Evolutionary conservation across 2,797 vertebrate species (phyloP), one percentile per base, ranked within the genome.

Genomic region (Anguilla obscura): DNA sequence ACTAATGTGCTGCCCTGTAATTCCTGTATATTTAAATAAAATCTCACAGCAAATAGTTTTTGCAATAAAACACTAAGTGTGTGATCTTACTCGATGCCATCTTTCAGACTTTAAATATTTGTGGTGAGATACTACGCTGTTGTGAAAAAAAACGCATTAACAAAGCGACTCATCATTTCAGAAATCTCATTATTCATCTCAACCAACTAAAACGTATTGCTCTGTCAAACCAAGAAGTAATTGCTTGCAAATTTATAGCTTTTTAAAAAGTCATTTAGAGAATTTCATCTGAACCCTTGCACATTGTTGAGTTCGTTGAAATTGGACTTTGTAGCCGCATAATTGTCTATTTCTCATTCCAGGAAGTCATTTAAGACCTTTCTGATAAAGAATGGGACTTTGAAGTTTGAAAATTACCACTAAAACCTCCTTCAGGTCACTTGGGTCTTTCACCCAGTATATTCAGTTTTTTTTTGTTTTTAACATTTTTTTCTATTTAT

Each of bases 281-380:
- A 79, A 79, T 40, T 79, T 40, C 4, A 18, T 79, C 74, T 82
- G 79, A 82, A 82, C 5, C 45, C 7, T 50, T 45, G 50, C 40
- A 82, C 18, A 82, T 82, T 6, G 14, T 76, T 5, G 71, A n/a
- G 40, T 80, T 48, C 6, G 7, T n/a, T 48, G 36, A 80, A 80
- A 48, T 80, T 45, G 36, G 36, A 36, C 76, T 40, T 79, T 7
- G 8, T 45, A 14, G 16, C 14, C 3, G 16, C 48, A 24, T 24
- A 24, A 80, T 21, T 45, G 76, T 48, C 40, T 76, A 76, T 76
- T 76, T 36, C 33, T 76, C 30, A 76, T 76, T 76, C 71, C 71
- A 76, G 69, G 69, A 74, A 74, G 71, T 76, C 36, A 76, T 76
- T 66, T 76, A 76, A 76, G 30, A 24, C 40, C 16, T 7, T 18